These are phyloP conservation scores for Teleiodes luculella DNA, from an alignment of 2,888 invertebrate species.

Conservation along the genomic window DNA sequence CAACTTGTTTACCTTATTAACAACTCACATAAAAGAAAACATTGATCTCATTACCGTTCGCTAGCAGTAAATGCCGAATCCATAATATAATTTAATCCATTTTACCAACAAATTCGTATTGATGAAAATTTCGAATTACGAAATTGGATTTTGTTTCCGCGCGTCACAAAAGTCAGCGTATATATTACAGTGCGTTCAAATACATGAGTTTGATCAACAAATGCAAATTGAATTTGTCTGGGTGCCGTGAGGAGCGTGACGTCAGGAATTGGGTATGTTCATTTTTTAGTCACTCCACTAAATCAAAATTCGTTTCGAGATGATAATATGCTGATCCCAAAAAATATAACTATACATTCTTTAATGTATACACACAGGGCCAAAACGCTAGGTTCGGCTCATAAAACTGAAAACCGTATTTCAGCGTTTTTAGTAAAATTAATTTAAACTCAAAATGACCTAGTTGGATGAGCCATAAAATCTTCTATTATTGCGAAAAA, in stretches of 20 bases:
- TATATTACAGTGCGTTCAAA: background rate
- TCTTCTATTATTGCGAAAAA: too few species aligned
- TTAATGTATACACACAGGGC: too few species aligned
- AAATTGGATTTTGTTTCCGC: slow-evolving; percentile 1
- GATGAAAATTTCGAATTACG: background rate
- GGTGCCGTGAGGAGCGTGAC: background rate
- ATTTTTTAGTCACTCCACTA: too few species aligned
- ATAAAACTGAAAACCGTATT: too few species aligned
- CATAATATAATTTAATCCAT: background rate
- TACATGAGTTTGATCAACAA: slow-evolving; percentile 6
- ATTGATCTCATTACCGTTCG: background rate
- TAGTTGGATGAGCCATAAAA: too few species aligned
- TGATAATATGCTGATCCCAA: too few species aligned
- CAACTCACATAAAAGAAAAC: background rate
- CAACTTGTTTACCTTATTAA: background rate
- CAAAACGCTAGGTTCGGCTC: too few species aligned
- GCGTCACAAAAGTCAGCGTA: background rate
- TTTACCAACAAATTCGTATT: background rate
- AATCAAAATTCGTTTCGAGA: too few species aligned
- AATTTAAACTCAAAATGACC: too few species aligned
- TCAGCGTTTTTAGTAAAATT: too few species aligned
- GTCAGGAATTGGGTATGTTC: too few species aligned
- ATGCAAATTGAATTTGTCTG: slow-evolving; percentile 24
- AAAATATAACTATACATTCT: too few species aligned
- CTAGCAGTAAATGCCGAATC: background rate